phyloP scores from a whole-genome alignment of 1,140 invertebrate genomes.

The Dendrolimus punctatus region DNA sequence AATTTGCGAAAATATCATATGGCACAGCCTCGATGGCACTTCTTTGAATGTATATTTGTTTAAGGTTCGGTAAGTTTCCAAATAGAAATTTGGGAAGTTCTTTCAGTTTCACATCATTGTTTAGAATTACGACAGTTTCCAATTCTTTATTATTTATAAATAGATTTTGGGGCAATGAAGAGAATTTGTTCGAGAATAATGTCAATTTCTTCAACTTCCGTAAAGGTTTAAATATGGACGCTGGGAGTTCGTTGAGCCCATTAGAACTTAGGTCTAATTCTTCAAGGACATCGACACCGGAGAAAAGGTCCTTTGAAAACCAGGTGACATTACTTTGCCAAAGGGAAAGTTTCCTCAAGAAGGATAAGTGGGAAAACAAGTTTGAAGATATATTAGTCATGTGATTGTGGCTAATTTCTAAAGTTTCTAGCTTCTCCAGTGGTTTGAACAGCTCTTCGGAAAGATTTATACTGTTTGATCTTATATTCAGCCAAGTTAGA shows the following conservation, averaged over 20 bases:
- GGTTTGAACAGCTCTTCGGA: constrained; percentile 72
- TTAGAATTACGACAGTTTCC: constrained; percentile 69
- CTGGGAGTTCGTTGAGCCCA: constrained; percentile 72
- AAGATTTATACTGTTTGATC: constrained; percentile 74
- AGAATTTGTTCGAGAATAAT: constrained; percentile 75
- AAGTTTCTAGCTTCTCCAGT: constrained; percentile 70
- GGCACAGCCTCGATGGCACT: constrained; percentile 71
- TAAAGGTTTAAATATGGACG: constrained; percentile 73
- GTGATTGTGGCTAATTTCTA: constrained; percentile 77
- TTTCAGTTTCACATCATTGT: constrained; percentile 71
- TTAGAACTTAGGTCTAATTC: constrained; percentile 77
- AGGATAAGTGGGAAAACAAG: constrained; percentile 74
- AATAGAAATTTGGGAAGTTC: constrained; percentile 73
- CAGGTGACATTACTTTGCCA: constrained; percentile 76
- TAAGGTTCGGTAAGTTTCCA: constrained; percentile 70
- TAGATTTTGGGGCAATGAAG: constrained; percentile 72
- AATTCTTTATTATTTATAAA: constrained; percentile 72
- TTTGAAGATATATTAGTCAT: constrained; percentile 72
- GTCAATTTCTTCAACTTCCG: constrained; percentile 74
- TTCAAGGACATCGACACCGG: constrained; percentile 71
- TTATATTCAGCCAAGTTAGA: constrained; percentile 73
- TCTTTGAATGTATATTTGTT: constrained; percentile 63
- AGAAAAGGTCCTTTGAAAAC: constrained; percentile 73
- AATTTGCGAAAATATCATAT: constrained; percentile 73
- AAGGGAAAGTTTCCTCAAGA: constrained; percentile 73